Percentiles rank a stretch among this genome's conserved stretches.
Evolutionary conservation across 2,888 invertebrate genomes (phyloP).

Genomic region (Alloplasta piceator): DNA sequence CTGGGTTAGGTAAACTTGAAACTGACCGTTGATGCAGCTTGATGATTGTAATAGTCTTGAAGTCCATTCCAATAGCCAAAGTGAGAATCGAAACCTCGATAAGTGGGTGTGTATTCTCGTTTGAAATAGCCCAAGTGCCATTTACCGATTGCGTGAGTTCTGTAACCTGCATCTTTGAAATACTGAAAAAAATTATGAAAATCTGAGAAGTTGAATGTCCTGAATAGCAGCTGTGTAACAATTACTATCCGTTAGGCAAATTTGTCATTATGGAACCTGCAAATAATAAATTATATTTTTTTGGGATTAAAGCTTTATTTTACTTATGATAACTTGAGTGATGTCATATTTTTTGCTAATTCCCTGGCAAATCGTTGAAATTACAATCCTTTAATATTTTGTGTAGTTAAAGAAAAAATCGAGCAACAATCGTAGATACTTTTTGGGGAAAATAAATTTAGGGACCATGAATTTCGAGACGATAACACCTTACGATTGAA

Average conservation of each 20-base stretch:
- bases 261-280: no score
- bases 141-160: conserved; percentile 94
- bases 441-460: no score
- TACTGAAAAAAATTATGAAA: conserved; percentile 81
- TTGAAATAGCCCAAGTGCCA: conserved; percentile 94
- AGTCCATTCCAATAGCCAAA: conserved; percentile 91
- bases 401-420: no score
- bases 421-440: no score
- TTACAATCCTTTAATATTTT: no score
- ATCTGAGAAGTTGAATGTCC: conserved; percentile 7
- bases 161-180: conserved; percentile 88
- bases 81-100: conserved; percentile 91
- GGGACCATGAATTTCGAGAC: no score
- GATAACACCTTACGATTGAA: no score
- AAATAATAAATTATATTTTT: no score
- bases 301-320: neutral
- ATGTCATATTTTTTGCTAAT: no score
- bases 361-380: no score
- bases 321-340: neutral
- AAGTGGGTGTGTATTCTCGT: conserved; percentile 89
- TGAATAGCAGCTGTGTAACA: no score
- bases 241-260: neutral
- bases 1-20: neutral
- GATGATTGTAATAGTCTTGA: conserved; percentile 90
- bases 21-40: conserved; percentile 84